Evolutionary conservation across 2,888 invertebrate genomes (phyloP).

Genomic region (Pheosia tremula): DNA sequence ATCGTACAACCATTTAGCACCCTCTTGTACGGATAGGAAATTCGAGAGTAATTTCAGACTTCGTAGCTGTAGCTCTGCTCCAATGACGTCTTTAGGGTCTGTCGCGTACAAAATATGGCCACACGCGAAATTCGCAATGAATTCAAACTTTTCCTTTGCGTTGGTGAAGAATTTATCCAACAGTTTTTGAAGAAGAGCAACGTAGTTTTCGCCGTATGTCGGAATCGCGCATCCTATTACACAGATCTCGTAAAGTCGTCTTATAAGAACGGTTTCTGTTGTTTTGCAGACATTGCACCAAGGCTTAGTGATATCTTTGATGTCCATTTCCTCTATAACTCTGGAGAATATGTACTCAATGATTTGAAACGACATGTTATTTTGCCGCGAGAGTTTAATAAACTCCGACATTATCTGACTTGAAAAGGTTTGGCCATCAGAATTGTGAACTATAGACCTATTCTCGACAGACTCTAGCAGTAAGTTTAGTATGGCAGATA

Average conservation of each 20-base stretch:
- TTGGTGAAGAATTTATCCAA: conserved; percentile 72
- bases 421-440: conserved; percentile 56
- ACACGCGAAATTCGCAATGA: conserved; percentile 84
- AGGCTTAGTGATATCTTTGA: conserved; percentile 63
- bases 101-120: conserved; percentile 72
- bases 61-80: conserved; percentile 78
- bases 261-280: conserved; percentile 65
- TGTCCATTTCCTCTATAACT: conserved; percentile 76
- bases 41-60: conserved; percentile 73
- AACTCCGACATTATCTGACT: conserved; percentile 59
- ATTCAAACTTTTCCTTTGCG: conserved; percentile 77
- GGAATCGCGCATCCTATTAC: conserved; percentile 75
- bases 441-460: conserved; percentile 59
- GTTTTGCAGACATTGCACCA: conserved; percentile 73
- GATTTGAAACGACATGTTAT: conserved; percentile 82
- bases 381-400: conserved; percentile 61
- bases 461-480: conserved; percentile 70
- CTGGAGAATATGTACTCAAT: conserved; percentile 81
- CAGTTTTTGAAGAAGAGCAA: conserved; percentile 69
- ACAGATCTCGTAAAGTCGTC: conserved; percentile 76
- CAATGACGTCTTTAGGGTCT: conserved; percentile 72
- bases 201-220: conserved; percentile 65
- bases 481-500: conserved; percentile 67
- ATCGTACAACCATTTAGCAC: conserved; percentile 65
- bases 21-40: conserved; percentile 55